These are phyloP conservation scores for Corythornis madagascariensis DNA, from an alignment of 2,113 vertebrate genomes.

Conservation along the genomic window DNA sequence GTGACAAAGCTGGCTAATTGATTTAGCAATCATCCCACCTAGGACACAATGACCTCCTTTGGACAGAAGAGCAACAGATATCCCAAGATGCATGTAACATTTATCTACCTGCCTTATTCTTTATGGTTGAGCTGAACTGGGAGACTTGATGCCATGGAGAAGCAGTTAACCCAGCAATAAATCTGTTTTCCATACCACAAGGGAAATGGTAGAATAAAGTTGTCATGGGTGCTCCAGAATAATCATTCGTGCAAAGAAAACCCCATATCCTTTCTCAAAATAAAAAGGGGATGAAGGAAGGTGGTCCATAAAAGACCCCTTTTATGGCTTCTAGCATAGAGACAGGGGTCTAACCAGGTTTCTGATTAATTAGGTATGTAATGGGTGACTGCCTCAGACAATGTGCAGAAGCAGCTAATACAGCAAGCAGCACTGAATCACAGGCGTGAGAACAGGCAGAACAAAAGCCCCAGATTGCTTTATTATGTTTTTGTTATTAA, in stretches of 20 bases:
- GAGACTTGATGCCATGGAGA: background rate
- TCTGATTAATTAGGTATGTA: constrained; percentile 17
- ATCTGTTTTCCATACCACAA: background rate
- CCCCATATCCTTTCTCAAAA: background rate
- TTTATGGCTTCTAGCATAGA: background rate
- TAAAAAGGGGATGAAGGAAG: background rate
- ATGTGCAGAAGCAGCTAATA: background rate
- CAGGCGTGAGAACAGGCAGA: background rate
- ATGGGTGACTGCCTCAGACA: constrained; percentile 4
- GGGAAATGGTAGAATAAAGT: background rate
- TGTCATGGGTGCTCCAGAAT: background rate
- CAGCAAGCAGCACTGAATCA: background rate
- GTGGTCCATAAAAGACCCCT: background rate
- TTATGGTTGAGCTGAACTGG: background rate
- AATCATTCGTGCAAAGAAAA: background rate
- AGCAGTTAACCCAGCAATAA: background rate
- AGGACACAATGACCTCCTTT: background rate
- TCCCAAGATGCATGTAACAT: background rate
- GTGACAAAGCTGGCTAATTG: background rate
- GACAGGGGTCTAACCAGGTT: background rate
- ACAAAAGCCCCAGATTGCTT: background rate
- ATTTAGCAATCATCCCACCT: background rate
- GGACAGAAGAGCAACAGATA: background rate
- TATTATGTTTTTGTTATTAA: background rate
- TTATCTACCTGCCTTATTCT: background rate